These are phyloP conservation scores for Apoda limacodes DNA, from an alignment of 2,888 invertebrate species.

Conservation along the genomic window DNA sequence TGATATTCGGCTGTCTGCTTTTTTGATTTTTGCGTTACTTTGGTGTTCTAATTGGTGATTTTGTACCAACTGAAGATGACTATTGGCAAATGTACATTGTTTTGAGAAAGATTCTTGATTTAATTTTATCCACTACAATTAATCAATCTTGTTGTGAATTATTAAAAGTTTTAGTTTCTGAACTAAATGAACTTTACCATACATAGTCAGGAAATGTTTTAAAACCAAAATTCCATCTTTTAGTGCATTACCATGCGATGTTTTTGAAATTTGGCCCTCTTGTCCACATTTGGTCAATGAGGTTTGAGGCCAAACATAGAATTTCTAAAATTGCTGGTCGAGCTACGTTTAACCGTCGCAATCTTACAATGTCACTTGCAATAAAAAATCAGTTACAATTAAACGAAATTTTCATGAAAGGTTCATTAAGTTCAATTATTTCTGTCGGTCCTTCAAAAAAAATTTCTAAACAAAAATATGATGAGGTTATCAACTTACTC, in stretches of 20 bases:
- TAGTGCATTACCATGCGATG: neutral
- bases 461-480: neutral
- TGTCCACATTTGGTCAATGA: neutral
- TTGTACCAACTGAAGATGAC: neutral
- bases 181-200: slow-evolving; percentile 4
- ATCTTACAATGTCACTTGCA: slow-evolving; percentile 10
- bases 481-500: neutral
- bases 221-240: slow-evolving; percentile 4
- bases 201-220: neutral
- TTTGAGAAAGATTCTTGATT: neutral
- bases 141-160: neutral
- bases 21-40: slow-evolving; percentile 7
- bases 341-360: slow-evolving; percentile 11
- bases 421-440: slow-evolving; percentile 3
- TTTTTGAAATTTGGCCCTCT: neutral
- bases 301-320: slow-evolving; percentile 6
- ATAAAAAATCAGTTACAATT: slow-evolving; percentile 13
- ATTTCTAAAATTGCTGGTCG: slow-evolving; percentile 12
- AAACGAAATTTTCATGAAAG: slow-evolving; percentile 10
- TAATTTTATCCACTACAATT: neutral
- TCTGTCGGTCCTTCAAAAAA: neutral
- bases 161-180: neutral
- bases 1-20: slow-evolving; percentile 1
- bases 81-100: neutral
- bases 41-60: slow-evolving; percentile 6